Evolutionary conservation across 2,888 invertebrate genomes (phyloP).

Genomic region (Xestoiulus laeticollis): DNA sequence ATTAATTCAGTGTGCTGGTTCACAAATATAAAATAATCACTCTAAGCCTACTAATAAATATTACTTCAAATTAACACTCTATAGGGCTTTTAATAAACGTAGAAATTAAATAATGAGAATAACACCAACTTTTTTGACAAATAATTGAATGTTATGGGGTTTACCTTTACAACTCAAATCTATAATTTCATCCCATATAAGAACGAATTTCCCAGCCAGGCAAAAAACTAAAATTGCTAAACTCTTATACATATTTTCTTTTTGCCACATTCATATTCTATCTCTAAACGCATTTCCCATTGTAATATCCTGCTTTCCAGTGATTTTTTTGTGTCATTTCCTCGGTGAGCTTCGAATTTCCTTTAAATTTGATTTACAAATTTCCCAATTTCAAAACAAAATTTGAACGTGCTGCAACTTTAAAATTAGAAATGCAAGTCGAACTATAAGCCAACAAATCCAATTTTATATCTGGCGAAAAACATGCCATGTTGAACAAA

Average conservation of each 20-base stretch:
- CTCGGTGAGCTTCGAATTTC: background rate
- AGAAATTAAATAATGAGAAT: no score
- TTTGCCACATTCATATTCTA: background rate
- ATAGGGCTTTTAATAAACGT: no score
- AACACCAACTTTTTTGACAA: background rate
- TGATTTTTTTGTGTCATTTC: background rate
- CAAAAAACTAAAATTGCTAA: background rate
- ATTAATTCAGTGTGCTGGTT: no score
- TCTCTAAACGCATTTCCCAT: background rate
- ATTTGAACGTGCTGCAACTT: background rate
- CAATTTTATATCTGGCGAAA: no score
- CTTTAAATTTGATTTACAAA: background rate
- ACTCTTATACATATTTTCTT: background rate
- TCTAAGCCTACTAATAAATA: no score
- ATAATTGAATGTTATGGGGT: background rate
- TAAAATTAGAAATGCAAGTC: background rate
- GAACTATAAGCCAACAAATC: no score
- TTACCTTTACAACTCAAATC: background rate
- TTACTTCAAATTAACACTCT: no score
- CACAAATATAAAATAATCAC: no score
- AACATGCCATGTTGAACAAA: no score
- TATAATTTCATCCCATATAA: background rate
- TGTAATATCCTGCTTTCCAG: background rate
- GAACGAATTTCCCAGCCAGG: background rate
- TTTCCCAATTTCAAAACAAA: background rate